These are phyloP conservation scores for Apocheima hispidaria DNA, from an alignment of 2,888 invertebrate genomes.

Conservation along the genomic window DNA sequence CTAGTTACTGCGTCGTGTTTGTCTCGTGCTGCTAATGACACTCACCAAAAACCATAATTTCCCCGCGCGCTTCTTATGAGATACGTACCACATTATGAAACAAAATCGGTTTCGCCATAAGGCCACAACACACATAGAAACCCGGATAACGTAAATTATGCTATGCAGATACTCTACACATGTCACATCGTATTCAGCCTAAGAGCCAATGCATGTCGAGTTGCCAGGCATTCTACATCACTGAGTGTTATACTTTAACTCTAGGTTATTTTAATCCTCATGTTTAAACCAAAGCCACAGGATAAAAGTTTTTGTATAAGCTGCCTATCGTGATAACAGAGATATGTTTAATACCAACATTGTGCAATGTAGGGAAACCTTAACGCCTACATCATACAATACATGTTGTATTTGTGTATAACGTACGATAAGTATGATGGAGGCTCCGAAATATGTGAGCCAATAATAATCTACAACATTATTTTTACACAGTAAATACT, in stretches of 20 bases:
- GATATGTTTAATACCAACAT: neutral
- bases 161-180: neutral
- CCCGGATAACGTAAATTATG: neutral
- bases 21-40: conserved; percentile 8
- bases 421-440: neutral
- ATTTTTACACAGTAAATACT: too few relatives aligned
- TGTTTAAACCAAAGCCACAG: neutral
- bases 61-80: conserved; percentile 16
- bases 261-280: too few relatives aligned
- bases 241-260: too few relatives aligned
- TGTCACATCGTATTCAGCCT: neutral
- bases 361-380: conserved; percentile 18
- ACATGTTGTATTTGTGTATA: too few relatives aligned
- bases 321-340: neutral
- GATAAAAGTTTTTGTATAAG: neutral
- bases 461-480: neutral
- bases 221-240: too few relatives aligned
- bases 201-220: neutral
- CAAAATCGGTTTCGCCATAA: too few relatives aligned
- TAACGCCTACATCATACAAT: neutral
- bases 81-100: conserved; percentile 12
- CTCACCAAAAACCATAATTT: conserved; percentile 32
- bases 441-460: conserved; percentile 7
- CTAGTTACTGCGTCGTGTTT: neutral
- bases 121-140: neutral